Base-by-base conservation (phyloP, 1,140 invertebrate species). In the Calliopsis andreniformis region DNA sequence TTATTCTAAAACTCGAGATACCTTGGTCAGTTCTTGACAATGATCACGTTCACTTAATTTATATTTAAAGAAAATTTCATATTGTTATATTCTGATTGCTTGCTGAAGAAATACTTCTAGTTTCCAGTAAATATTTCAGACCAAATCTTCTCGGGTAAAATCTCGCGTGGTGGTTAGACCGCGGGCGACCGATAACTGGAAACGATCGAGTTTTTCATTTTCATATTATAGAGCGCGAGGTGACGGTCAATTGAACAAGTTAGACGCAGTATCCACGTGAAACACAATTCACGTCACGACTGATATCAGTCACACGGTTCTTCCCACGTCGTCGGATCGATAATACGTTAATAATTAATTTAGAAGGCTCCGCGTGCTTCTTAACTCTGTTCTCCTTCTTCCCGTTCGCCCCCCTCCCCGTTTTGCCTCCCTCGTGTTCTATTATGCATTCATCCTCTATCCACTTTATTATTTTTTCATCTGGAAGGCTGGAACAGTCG, bases 391-490 rank as follows among this genome's bases (percentile, higher is more conserved):
- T 32, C 75, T 10, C 35, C 59, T 45, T 23, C 23, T 32, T 49
- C 42, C 18, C 6, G 3, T 0, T 32, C 59, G 12, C 16, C 23
- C 35, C 16, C 3, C 62, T n/a, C 12, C 7, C 7, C 16, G 0
- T 35, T n/a, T 23, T n/a, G 0, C 42, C 35, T 0, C 18, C 49
- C 1, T 3, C 47, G 16, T 23, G 35, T 55, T 78, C 72, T 73
- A 82, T 79, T 63, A 82, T 80, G 75, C 78, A 79, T 87, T 87
- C 79, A 83, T 71, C 47, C 79, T 79, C 82, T 83, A 81, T 85
- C 80, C 78, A 80, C 84, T 82, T 86, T 86, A 88, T 88, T 86
- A 88, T 86, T 87, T 86, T 87, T 86, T 88, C 86, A 88, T 66
- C 64, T 77, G 63, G 39, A 53, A 72, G 68, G 51, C 45, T 64